phyloP scores from a whole-genome alignment of 2,888 invertebrate species.

The Drosophila multiciliata region DNA sequence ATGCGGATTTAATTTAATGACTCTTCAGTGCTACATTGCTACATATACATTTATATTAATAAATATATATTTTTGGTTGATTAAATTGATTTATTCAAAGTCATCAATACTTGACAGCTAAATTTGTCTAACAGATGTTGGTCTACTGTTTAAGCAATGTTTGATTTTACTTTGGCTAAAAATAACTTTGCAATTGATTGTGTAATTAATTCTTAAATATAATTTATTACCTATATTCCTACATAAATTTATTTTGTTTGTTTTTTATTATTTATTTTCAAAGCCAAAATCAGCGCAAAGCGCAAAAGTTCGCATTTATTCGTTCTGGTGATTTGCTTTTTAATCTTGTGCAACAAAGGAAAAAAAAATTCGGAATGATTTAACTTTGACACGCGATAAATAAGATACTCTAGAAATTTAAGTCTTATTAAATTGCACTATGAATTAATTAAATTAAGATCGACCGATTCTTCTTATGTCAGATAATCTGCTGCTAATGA shows the following conservation, averaged over 20 bases:
- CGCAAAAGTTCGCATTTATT: slow-evolving; percentile 40
- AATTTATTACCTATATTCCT: background rate
- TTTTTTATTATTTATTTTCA: background rate
- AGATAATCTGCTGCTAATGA: no score
- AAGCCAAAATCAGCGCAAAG: slow-evolving; percentile 7
- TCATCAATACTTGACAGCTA: background rate
- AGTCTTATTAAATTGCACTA: background rate
- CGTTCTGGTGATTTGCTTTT: slow-evolving; percentile 56
- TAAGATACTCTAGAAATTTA: background rate
- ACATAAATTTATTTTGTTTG: background rate
- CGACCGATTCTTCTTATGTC: no score
- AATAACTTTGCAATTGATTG: background rate
- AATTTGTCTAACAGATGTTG: background rate
- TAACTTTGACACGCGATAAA: background rate
- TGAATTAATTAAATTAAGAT: background rate
- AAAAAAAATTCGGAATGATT: slow-evolving; percentile 4
- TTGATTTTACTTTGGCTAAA: slow-evolving; percentile 8
- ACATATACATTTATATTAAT: background rate
- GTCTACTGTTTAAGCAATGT: background rate
- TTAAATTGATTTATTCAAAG: slow-evolving; percentile 33
- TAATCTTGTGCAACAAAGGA: slow-evolving; percentile 27
- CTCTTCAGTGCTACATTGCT: slow-evolving; percentile 6
- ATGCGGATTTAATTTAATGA: slow-evolving; percentile 10
- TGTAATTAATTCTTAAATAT: no score
- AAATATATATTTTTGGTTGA: background rate